Percentiles rank a stretch among this genome's conserved stretches.
Evolutionary conservation across 2,797 vertebrate species (phyloP).

Genomic region (Gorsachius magnificus): DNA sequence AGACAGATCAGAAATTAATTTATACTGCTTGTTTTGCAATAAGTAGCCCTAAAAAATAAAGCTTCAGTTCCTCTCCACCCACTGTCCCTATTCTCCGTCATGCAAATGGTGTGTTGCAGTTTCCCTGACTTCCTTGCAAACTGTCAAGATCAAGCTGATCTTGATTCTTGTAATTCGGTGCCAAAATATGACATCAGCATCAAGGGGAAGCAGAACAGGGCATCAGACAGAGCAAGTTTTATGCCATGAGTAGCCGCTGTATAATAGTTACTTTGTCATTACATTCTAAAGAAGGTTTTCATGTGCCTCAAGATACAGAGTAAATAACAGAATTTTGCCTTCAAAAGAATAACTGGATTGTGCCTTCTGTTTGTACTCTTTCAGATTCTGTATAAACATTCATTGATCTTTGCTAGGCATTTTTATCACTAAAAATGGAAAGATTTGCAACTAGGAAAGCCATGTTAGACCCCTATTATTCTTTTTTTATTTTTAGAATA

Average conservation of each 20-base stretch:
- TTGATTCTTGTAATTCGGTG: background rate
- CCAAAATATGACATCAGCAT: background rate
- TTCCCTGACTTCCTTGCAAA: background rate
- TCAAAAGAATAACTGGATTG: background rate
- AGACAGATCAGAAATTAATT: background rate
- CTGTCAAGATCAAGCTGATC: background rate
- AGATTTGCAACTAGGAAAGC: background rate
- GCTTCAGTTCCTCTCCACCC: background rate
- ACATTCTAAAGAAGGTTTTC: background rate
- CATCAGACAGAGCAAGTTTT: background rate
- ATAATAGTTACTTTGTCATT: background rate
- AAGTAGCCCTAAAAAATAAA: background rate
- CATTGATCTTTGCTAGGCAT: background rate
- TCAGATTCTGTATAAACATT: background rate
- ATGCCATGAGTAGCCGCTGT: background rate
- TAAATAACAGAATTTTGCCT: background rate
- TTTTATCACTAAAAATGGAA: background rate
- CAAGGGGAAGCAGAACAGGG: background rate
- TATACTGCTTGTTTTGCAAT: background rate
- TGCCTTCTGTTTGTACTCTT: slow-evolving; percentile 1
- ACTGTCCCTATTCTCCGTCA: background rate
- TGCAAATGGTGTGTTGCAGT: background rate
- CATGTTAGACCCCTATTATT: background rate
- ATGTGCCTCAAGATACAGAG: background rate
- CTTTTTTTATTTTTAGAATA: background rate